Evolutionary conservation across 1,140 invertebrate species (phyloP), one percentile per base, ranked within the genome.

Genomic region (Dreissena polymorpha): DNA sequence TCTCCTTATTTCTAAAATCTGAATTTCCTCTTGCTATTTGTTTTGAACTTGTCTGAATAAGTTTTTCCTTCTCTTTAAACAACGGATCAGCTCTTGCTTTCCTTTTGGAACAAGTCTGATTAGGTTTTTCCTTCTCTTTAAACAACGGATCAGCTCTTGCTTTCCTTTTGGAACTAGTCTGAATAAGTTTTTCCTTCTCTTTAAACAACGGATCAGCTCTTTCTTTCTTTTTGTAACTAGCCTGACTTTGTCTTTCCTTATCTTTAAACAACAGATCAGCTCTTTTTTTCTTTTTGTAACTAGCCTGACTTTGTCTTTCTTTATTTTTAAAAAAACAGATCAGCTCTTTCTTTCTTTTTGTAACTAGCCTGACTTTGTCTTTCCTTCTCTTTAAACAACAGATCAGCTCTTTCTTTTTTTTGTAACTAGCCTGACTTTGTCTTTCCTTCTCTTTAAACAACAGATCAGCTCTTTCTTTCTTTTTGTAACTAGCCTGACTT

Each of bases 121-220:
- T 21, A 13, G 21, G 23, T 77, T 10, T 77, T n/a, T 77, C 64
- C 18, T 53, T 77, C 51, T 77, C 14, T 25, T 67, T 67, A 51
- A 63, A 49, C 18, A 23, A 14, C 51, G 10, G 7, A 67, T 16
- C 25, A 13, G 16, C 13, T 51, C 64, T 77, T 23, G 74, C 60
- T 51, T 65, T 50, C 51, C 50, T 29, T 51, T 77, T 77, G 25
- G 73, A 75, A 27, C 63, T 39, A 14, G 10, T 27, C 27, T 21
- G 27, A 27, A 13, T 18, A 51, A 51, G 10, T 21, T 21, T 65
- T 49, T 67, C 50, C 14, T 64, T 27, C 13, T 75, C 23, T 64
- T 29, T 60, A 10, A 18, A 23, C 39, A 16, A 16, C n/a, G 39
- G n/a, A 51, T 77, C 39, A 7, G 23, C 5, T 18, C n/a, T 25